Evolutionary conservation across 35 echinoderm and acorn worm genomes (phyloP), one percentile per base, ranked within the genome.

Genomic region (Anneissia japonica): DNA sequence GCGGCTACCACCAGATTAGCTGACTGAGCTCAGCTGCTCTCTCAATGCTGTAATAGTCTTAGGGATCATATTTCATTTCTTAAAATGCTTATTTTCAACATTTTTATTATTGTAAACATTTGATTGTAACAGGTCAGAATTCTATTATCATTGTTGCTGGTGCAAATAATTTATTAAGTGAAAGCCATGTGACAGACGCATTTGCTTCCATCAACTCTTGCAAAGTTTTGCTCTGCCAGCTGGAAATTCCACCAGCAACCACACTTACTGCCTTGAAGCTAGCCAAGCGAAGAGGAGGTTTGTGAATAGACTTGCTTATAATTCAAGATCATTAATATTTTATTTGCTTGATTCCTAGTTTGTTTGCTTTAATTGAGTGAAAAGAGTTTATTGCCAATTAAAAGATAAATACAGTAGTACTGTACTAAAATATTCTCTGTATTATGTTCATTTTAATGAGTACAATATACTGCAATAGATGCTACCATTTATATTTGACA

Each of bases 121-220:
- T 39, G 73, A 34, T 17, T 32, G 32, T 83, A 33, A n/a, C 86
- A 96, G 93, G 93, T 73, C 90, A 96, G 74, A 96, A 96, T 86
- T 88, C 93, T 28, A 92, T 96, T 35, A 80, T 96, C 28, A 92
- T 91, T 41, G 90, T 96, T 30, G 82, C 72, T 41, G 93, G 93
- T 43, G 90, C 93, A 23, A 96, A 96, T 78, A 36, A 85, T 43
- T 39, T 89, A 31, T 40, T 96, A 26, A 91, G 56, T 19, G 75
- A 87, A 23, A 7, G 10, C 33, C 90, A 96, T 89, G 93, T 86
- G 29, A 84, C 89, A 37, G 38, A 77, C 0, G 78, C 83, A 28
- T 75, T 96, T 46, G n/a, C 38, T 30, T 23, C 36, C 14, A 31
- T 96, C 3, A 80, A 30, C 34, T 64, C 86, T 14, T 77, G 86